Conservation (phyloP, 35 echinoderm and acorn worm species). For the Patiria miniata region DNA sequence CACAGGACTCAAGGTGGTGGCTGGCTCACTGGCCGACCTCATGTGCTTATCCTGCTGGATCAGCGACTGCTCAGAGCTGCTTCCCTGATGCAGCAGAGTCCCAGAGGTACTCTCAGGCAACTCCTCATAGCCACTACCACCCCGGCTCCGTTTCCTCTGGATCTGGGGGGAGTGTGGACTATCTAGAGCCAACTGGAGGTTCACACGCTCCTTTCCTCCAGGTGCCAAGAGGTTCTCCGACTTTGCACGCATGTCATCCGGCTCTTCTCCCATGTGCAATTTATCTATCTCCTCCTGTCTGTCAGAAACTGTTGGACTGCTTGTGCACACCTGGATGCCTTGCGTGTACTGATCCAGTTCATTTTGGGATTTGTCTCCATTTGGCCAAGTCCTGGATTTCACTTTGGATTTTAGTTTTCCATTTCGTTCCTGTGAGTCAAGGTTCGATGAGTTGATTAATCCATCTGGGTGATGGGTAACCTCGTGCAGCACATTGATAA, state of each 20-base stretch:
- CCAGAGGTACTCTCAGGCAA: background rate
- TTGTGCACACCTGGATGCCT: slow-evolving; percentile 57
- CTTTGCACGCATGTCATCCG: slow-evolving; percentile 6
- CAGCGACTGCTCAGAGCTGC: slow-evolving; percentile 13
- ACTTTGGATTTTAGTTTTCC: slow-evolving; percentile 52
- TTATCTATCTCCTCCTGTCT: slow-evolving; percentile 53
- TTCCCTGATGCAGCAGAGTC: slow-evolving; percentile 1
- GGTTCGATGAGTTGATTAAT: slow-evolving; percentile 50
- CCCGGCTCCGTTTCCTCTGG: background rate
- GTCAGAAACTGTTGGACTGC: slow-evolving; percentile 55
- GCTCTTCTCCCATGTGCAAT: slow-evolving; percentile 28
- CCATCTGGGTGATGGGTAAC: slow-evolving; percentile 52
- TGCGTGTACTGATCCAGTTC: slow-evolving; percentile 58
- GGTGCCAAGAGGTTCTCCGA: background rate
- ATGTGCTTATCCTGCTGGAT: slow-evolving; percentile 37
- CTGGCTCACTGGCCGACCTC: slow-evolving; percentile 46
- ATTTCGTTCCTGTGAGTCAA: slow-evolving; percentile 55
- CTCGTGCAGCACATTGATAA: slow-evolving; percentile 42
- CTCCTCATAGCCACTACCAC: background rate
- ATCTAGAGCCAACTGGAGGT: background rate
- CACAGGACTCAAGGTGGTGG: slow-evolving; percentile 34
- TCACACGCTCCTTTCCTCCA: slow-evolving; percentile 31
- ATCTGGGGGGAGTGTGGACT: slow-evolving; percentile 1
- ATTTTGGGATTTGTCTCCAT: slow-evolving; percentile 61
- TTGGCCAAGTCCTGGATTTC: slow-evolving; percentile 66